Base-by-base conservation (phyloP, 1,140 invertebrate genomes). In the Sweltsa coloradensis region DNA sequence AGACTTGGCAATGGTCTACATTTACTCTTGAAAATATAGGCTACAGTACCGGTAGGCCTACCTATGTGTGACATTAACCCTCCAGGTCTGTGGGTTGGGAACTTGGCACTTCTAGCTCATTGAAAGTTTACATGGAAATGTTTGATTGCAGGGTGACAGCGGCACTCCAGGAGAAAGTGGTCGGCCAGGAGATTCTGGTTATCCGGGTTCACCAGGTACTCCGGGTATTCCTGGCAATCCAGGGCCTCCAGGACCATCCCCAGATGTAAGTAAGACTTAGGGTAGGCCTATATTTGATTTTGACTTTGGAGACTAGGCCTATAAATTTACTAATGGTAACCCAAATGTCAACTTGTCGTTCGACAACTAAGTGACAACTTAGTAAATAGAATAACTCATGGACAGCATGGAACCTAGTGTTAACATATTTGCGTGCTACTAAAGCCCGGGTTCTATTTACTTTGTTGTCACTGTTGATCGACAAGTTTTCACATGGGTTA, bases 201-300 rank as follows among this genome's bases (percentile, higher is more conserved):
- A 58, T 19, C 76, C 76, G 21, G 83, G 84, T 19, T 68, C 67
- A 6, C 73, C 71, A 7, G 83, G 83, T 1, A 58, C 54, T 34
- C 76, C 76, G 0, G 79, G 78, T 41, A 63, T 74, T n/a, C 81
- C 83, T 2, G 85, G 82, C 1, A 64, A 66, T 1, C 81, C 82
- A 1, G 83, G 81, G 36, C 73, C 74, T 14, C 74, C 81, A 34
- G 85, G 83, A 51, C 71, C 76, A n/a, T 66, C 75, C 53, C 83
- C 83, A 16, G 85, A 89, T 68, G 77, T 85, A 60, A 73, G 71
- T 60, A 57, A 31, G 29, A 31, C 29, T 31, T 31, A n/a, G n/a
- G 29, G 29, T 31, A n/a, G 9, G 29, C 9, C 29, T 31, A n/a
- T 31, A 31, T 9, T 11, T 11, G 29, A 11, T 11, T 14, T 11